These are phyloP conservation scores for Tauraco erythrolophus DNA, from an alignment of 2,113 vertebrate species.

Conservation along the genomic window DNA sequence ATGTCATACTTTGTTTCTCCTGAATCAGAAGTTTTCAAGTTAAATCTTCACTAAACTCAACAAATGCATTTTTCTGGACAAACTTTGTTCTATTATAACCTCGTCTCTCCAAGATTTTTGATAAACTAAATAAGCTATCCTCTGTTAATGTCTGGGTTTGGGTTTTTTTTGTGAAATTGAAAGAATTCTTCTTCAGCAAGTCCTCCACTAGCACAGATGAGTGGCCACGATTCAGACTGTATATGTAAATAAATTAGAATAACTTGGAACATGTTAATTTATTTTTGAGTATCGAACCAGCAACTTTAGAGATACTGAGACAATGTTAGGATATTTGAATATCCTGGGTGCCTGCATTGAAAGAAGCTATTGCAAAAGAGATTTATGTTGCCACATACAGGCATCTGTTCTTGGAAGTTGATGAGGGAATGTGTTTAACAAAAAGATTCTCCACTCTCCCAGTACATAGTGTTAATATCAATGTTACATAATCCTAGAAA, in stretches of 20 bases:
- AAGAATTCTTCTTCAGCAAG: not conserved
- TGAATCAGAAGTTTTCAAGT: not conserved
- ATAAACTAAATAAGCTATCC: not conserved
- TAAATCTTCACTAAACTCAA: not conserved
- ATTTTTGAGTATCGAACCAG: not conserved
- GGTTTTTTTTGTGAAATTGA: not conserved
- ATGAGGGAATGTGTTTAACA: not conserved
- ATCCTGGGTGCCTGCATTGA: not conserved
- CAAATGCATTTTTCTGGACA: not conserved
- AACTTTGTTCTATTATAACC: not conserved
- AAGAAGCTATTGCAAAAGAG: not conserved
- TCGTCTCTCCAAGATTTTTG: not conserved
- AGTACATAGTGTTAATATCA: not conserved
- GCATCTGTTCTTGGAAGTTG: not conserved
- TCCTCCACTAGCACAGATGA: not conserved
- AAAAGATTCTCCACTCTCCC: not conserved
- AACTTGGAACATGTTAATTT: not conserved
- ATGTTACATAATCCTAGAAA: not conserved
- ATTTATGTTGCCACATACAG: rapidly evolving
- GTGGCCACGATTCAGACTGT: not conserved
- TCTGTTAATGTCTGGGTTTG: not conserved
- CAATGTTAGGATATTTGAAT: not conserved
- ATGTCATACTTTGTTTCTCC: not conserved
- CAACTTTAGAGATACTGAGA: not conserved
- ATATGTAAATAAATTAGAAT: not conserved